Conservation (phyloP, 2,888 invertebrate genomes). For the Girardia tigrina region DNA sequence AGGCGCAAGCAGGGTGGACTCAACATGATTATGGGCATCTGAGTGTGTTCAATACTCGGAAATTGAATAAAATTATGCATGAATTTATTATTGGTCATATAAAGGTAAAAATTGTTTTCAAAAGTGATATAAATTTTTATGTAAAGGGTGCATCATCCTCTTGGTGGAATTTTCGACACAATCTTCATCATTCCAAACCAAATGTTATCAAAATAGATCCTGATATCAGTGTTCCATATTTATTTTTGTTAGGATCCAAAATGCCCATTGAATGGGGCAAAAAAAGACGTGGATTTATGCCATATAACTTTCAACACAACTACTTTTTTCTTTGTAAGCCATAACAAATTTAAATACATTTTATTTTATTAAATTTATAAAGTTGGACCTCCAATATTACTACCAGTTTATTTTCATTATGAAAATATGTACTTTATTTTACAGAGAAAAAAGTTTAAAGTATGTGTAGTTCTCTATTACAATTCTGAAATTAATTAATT, state of each 20-base stretch:
- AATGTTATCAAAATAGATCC: slow-evolving; percentile 46
- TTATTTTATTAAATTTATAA: slow-evolving; percentile 38
- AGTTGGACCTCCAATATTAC: slow-evolving; percentile 46
- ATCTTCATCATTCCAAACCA: slow-evolving; percentile 47
- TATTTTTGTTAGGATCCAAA: slow-evolving; percentile 44
- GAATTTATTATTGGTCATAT: slow-evolving; percentile 43
- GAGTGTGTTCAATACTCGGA: slow-evolving; percentile 43
- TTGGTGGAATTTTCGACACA: slow-evolving; percentile 49
- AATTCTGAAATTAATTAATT: neutral
- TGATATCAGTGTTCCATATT: slow-evolving; percentile 42
- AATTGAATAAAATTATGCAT: slow-evolving; percentile 43
- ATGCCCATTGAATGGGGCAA: slow-evolving; percentile 42
- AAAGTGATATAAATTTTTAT: too few species aligned
- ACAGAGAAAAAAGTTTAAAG: slow-evolving; percentile 41
- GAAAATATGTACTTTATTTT: slow-evolving; percentile 45
- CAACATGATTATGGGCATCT: slow-evolving; percentile 49
- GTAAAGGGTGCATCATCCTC: slow-evolving; percentile 44
- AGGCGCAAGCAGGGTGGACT: slow-evolving; percentile 47
- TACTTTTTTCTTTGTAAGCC: slow-evolving; percentile 46
- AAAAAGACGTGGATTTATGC: slow-evolving; percentile 43
- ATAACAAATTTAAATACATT: neutral
- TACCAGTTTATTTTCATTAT: slow-evolving; percentile 46
- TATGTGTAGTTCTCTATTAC: neutral
- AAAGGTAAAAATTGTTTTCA: slow-evolving; percentile 43
- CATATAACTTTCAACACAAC: slow-evolving; percentile 44